Evolutionary conservation across 2,113 vertebrate species (phyloP), one percentile per base, ranked within the genome.

Genomic region (Callipepla squamata): DNA sequence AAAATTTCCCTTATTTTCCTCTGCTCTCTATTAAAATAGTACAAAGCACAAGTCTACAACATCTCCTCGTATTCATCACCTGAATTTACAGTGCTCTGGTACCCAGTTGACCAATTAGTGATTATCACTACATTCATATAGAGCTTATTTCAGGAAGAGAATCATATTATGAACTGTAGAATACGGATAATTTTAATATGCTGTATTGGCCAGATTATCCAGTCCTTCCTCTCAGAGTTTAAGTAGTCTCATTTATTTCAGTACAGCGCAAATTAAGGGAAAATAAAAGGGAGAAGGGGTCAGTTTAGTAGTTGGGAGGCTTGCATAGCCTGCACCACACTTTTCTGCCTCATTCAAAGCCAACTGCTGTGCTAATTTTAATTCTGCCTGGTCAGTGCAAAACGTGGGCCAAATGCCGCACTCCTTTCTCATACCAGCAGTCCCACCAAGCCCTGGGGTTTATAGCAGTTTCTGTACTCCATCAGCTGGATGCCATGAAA

Each of bases 231-330:
- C 30, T 93, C 75, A 25, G n/a, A 69, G 14, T 66, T 6, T 53
- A 89, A 96, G 34, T 38, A 85, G 17, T 30, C 34, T 80, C 77
- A 85, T 94, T 91, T 94, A 79, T 78, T 86, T 93, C 73, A 78
- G 57, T 10, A 36, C 7, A 48, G 67, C 34, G 57, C 69, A 65
- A 96, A 88, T 70, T 74, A 80, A 84, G 53, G 38, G 38, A 87
- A 78, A 92, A 92, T 34, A 67, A 79, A 79, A 91, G 53, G 10
- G 1, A 42, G n/a, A 91, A 74, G 72, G 66, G 44, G 78, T 88
- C 67, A 88, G n/a, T 90, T 67, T 80, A 92, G 74, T 65, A 93
- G 83, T 22, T 80, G 36, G 50, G 89, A 84, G 47, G 53, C 19
- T 90, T 90, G 59, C 74, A 45, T 50, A 92, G 72, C 28, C 73